Percentiles rank a stretch among this genome's conserved stretches.
Conservation (phyloP, 2,113 vertebrate genomes). For the Pangasianodon hypophthalmus region DNA sequence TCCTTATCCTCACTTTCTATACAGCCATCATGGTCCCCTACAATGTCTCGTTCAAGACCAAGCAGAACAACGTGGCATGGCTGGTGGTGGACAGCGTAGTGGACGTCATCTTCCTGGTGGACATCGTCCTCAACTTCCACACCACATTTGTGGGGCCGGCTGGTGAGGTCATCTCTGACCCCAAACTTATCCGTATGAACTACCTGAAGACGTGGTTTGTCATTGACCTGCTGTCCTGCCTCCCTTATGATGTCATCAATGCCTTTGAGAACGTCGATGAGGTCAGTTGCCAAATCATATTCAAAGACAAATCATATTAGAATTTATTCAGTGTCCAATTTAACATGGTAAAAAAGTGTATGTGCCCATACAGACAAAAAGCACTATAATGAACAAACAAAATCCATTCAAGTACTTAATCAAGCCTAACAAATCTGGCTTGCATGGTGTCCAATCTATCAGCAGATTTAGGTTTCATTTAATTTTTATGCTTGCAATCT, state of each 20-base stretch:
- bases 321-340: neutral
- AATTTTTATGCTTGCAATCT: no score
- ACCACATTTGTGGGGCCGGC: conserved; percentile 97
- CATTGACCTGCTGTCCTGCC: conserved; percentile 95
- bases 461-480: no score
- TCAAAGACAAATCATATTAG: no score
- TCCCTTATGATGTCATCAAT: conserved; percentile 99
- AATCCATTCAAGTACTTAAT: no score
- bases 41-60: conserved; percentile 98
- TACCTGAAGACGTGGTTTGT: conserved; percentile 99
- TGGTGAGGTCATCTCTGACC: conserved; percentile 97
- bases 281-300: conserved; percentile 76
- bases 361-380: no score
- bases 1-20: conserved; percentile 99
- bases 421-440: no score
- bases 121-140: conserved; percentile 98
- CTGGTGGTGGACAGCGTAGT: conserved; percentile 98
- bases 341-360: neutral
- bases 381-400: no score
- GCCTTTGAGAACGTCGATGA: conserved; percentile 99
- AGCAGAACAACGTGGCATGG: conserved; percentile 99
- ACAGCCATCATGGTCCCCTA: conserved; percentile 99
- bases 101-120: conserved; percentile 97
- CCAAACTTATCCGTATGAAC: conserved; percentile 98
- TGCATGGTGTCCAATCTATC: no score